A percentile compares a stretch with the other conserved stretches of the same genome.
These are phyloP conservation scores for Indicator indicator DNA, from an alignment of 2,113 vertebrate species.

Conservation along the genomic window DNA sequence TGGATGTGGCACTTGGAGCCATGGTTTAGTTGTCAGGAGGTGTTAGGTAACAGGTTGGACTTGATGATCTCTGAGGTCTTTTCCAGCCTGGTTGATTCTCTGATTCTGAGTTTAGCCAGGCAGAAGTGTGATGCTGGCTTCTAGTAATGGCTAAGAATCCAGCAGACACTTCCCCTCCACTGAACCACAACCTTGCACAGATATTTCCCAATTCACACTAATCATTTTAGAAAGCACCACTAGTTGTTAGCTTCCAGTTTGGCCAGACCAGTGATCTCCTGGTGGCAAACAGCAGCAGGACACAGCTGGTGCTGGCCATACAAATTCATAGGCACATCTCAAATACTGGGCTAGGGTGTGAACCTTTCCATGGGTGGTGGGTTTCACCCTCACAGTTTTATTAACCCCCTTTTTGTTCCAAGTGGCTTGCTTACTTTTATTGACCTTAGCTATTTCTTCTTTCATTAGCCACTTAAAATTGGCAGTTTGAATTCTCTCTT, in stretches of 20 bases:
- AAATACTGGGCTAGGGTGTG: background rate
- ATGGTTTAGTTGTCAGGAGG: no score
- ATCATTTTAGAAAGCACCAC: background rate
- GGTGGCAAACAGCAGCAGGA: background rate
- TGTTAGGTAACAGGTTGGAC: no score
- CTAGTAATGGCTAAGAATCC: background rate
- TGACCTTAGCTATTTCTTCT: background rate
- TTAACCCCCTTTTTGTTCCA: background rate
- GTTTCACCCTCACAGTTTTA: background rate
- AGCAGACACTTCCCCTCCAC: background rate
- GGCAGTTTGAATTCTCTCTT: background rate
- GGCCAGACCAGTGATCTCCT: background rate
- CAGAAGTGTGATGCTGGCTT: background rate
- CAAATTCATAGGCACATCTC: background rate
- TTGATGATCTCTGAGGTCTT: no score
- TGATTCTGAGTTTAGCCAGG: background rate
- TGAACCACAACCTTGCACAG: background rate
- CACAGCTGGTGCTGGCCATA: background rate
- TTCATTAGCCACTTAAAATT: background rate
- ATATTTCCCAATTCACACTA: background rate
- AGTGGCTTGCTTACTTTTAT: background rate
- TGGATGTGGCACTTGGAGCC: no score
- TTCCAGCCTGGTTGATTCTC: no score
- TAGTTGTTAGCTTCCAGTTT: background rate
- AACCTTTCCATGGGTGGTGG: background rate